Conservation (phyloP, 2,888 invertebrate species). For the Sphaerolaimus hirsutus region DNA sequence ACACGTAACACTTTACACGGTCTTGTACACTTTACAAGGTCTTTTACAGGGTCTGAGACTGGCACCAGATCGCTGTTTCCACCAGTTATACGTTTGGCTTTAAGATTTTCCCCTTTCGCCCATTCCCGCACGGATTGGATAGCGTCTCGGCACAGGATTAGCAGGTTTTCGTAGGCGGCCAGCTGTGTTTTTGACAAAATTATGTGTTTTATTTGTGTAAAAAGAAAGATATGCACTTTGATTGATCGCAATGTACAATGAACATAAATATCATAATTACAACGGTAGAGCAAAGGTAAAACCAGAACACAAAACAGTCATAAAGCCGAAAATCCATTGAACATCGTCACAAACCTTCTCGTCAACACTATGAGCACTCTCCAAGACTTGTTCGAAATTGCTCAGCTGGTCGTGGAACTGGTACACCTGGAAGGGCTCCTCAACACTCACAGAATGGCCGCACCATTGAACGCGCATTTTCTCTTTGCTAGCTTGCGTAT, state of each 20-base stretch:
- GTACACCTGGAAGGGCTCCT: constrained; percentile 1
- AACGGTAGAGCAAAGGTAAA: too few species aligned
- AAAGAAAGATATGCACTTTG: background rate
- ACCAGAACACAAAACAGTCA: too few species aligned
- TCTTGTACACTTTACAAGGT: too few species aligned
- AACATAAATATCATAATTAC: too few species aligned
- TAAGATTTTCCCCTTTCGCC: constrained; percentile 12
- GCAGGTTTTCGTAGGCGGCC: constrained; percentile 60
- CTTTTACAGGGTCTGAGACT: too few species aligned
- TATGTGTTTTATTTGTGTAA: background rate
- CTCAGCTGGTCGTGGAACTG: background rate
- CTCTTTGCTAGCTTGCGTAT: constrained; percentile 32
- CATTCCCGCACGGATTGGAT: constrained; percentile 60
- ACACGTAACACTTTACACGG: too few species aligned
- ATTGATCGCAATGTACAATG: too few species aligned
- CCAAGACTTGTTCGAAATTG: constrained; percentile 19
- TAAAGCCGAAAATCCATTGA: too few species aligned
- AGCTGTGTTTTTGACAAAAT: constrained; percentile 32
- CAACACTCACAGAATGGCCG: constrained; percentile 9
- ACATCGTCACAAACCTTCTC: background rate
- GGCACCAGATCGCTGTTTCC: too few species aligned
- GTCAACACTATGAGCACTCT: constrained; percentile 38
- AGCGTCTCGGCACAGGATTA: constrained; percentile 83
- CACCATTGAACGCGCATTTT: constrained; percentile 11
- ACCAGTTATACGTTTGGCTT: too few species aligned